Base-by-base conservation (phyloP, 2,797 vertebrate genomes). In the Columba guinea region DNA sequence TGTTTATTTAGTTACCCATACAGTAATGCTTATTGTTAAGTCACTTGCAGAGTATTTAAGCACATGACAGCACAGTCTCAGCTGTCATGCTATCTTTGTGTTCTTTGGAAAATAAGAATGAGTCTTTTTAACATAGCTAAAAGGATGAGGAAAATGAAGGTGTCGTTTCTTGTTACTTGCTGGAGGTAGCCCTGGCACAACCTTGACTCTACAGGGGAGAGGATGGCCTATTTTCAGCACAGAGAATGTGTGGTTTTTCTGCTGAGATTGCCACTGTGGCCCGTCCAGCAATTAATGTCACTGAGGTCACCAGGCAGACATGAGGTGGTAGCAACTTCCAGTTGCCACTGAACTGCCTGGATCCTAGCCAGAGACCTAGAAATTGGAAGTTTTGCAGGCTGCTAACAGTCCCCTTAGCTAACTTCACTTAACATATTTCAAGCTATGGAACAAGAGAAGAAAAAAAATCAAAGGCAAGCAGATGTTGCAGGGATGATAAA, bases 291-390 rank as follows among this genome's bases (percentile, higher is more conserved):
- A 88, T 76, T 92, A 58, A 83, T 90, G 94, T 76, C 89, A 88
- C 35, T 14, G 80, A 94, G 93, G 88, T 90, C 84, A 92, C 32
- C 30, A 68, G 87, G 65, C 49, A 85, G 73, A 55, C 62, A 37
- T 48, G 49, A 77, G 20, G 44, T 75, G 30, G 56, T 91, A 91
- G 92, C 2, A 18, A 89, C 77, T 87, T 87, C 78, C 67, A 56
- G n/a, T 87, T 90, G 92, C 60, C 58, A 68, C 35, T 94, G 80
- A 76, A 73, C 56, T 86, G 26, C 30, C 59, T 88, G 85, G 44
- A 88, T 86, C 52, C 44, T 56, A 83, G 90, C 56, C 92, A 95
- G 63, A 92, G 60, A 92, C 62, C 79, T 84, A 87, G 80, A 85
- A 90, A 83, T 8, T 52, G 27, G 53, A 84, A 73, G 49, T 48